Base-by-base conservation (phyloP, 2,888 invertebrate genomes). In the Lissonota sp. region DNA sequence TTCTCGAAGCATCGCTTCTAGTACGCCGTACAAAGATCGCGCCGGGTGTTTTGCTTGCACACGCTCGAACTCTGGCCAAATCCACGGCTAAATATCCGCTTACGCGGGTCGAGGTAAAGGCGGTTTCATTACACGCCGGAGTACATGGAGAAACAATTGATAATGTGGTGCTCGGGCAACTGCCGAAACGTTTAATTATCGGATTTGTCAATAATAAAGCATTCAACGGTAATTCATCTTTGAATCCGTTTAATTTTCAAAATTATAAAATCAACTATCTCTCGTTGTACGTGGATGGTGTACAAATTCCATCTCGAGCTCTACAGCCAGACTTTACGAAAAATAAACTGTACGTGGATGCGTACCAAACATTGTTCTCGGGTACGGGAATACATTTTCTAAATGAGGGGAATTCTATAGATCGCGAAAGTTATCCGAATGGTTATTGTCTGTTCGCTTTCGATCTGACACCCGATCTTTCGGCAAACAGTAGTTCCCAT, bases 151-250 rank as follows among this genome's bases (percentile, higher is more conserved):
- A n/a, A 42, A 42, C 42, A 42, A 5, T 42, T 5, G 7, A 42
- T 7, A 42, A 42, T 7, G 42, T 42, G 7, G 7, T 7, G 7
- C 7, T 42, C 42, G 5, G 42, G 5, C 42, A 42, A 62, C 60
- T 90, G n/a, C 90, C 90, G 0, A 84, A 85, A 57, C 79, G 88
- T 14, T 75, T 90, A n/a, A 83, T 90, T 39, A 42, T 90, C 16
- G 88, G 86, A 0, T 86, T 90, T 64, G 83, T 85, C 4, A 57
- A 79, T 49, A 84, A 85, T 53, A 83, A 74, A 62, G 75, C 85
- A 0, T 85, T 83, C 37, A 84, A 85, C 26, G 83, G 84, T 4
- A 75, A 84, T 51, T 69, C 26, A n/a, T 42, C 26, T 6, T 10
- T 64, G 1, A 85, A 82, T 39, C 79, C 83, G 0, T 83, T 84